A percentile compares a stretch with the other conserved stretches of the same genome.
phyloP scores from a whole-genome alignment of 2,113 vertebrate species.

The Poeciliopsis turrubarensis region DNA sequence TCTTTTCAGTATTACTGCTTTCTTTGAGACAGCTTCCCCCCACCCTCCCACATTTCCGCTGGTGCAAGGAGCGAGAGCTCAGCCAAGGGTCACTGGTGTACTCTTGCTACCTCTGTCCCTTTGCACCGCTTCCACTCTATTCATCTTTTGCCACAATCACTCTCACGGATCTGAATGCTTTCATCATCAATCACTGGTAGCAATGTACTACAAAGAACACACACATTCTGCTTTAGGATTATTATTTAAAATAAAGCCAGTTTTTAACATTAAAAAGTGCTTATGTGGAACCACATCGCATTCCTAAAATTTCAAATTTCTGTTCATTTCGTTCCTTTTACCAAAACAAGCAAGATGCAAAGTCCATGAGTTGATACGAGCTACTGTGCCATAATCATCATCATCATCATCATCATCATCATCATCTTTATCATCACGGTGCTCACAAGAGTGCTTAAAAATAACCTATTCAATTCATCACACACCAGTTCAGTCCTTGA shows the following conservation, averaged over 20 bases:
- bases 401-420: too few species aligned
- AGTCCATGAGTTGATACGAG: not conserved
- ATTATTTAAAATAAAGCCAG: constrained; percentile 17
- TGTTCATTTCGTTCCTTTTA: not conserved
- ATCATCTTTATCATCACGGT: not conserved
- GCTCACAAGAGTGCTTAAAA: constrained; percentile 1
- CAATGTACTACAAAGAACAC: constrained; percentile 45
- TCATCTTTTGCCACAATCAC: constrained; percentile 63
- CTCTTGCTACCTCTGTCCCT: constrained; percentile 56
- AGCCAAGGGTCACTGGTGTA: constrained; percentile 78
- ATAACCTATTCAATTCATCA: not conserved
- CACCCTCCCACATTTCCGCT: constrained; percentile 68
- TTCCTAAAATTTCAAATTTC: not conserved
- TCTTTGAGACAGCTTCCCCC: constrained; percentile 46
- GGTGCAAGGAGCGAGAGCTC: constrained; percentile 75
- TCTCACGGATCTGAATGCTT: constrained; percentile 63
- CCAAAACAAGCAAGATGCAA: not conserved
- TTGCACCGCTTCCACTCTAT: constrained; percentile 47
- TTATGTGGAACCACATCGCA: constrained; percentile 49
- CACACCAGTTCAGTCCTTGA: not conserved
- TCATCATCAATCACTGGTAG: constrained; percentile 66
- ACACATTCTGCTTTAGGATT: constrained; percentile 34
- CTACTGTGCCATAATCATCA: not conserved
- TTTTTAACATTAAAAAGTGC: constrained; percentile 18
- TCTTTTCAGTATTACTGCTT: constrained; percentile 52